Evolutionary conservation across 2,888 invertebrate species (phyloP).

Genomic region (Tryphoninae sp.): DNA sequence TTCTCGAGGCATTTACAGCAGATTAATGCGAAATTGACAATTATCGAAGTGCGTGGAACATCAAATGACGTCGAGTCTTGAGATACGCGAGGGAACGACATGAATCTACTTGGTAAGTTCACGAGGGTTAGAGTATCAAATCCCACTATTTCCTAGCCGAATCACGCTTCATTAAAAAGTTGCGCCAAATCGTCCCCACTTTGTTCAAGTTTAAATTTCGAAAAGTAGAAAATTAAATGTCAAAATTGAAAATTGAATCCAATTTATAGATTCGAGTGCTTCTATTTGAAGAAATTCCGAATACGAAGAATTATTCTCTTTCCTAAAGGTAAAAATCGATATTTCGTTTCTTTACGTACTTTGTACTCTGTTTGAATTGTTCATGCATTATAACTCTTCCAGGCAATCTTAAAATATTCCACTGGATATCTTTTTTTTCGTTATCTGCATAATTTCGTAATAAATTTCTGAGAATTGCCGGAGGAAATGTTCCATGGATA

Average conservation of each 20-base stretch:
- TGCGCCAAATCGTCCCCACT: conserved; percentile 12
- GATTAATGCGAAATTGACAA: conserved; percentile 25
- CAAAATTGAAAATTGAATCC: background rate
- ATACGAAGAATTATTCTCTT: background rate
- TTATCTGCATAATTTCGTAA: background rate
- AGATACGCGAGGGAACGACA: conserved; percentile 15
- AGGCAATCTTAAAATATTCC: background rate
- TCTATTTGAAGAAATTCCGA: background rate
- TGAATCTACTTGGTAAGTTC: conserved; percentile 55
- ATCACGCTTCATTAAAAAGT: background rate
- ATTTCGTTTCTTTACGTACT: background rate
- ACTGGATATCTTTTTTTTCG: background rate
- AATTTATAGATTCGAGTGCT: background rate
- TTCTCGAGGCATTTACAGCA: conserved; percentile 4
- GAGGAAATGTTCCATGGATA: conserved; percentile 18
- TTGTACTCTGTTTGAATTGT: conserved; percentile 8
- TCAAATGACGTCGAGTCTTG: conserved; percentile 4
- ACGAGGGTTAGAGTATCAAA: background rate
- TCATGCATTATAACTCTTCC: background rate
- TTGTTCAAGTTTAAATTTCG: conserved; percentile 21
- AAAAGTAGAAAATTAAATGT: background rate
- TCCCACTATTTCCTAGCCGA: background rate
- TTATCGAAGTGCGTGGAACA: conserved; percentile 20
- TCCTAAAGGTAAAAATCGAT: background rate
- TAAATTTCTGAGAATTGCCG: background rate